Conservation (phyloP, 2,113 vertebrate species). For the Petaurus breviceps region DNA sequence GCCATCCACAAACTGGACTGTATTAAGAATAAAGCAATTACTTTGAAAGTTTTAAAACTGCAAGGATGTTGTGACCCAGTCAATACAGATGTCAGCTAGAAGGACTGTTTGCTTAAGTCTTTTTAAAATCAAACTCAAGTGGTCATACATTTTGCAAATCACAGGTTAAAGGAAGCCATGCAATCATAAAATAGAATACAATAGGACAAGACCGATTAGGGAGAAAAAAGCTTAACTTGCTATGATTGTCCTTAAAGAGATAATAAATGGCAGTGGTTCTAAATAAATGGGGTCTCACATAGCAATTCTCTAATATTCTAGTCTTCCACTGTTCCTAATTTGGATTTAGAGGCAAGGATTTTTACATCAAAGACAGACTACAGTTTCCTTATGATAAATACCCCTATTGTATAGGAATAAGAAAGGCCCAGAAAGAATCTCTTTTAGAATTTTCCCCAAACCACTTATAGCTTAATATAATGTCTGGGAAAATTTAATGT, state of each 20-base stretch:
- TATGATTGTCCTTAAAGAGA: not conserved
- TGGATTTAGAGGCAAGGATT: not conserved
- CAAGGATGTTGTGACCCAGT: not conserved
- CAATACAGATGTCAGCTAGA: not conserved
- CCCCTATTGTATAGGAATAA: not conserved
- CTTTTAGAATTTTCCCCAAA: not conserved
- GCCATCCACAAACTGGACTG: not conserved
- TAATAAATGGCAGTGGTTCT: not conserved
- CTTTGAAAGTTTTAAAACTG: not conserved
- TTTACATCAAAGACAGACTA: not conserved
- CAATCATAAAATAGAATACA: not conserved
- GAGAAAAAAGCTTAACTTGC: not conserved
- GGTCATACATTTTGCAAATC: not conserved
- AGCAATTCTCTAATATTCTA: not conserved
- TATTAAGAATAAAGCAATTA: not conserved
- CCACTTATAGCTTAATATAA: not conserved
- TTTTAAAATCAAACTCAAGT: not conserved
- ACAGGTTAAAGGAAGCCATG: accelerated
- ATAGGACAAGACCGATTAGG: not conserved
- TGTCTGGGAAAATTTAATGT: not conserved
- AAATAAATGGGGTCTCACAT: not conserved
- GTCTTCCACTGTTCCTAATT: not conserved
- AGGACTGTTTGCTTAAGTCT: not conserved
- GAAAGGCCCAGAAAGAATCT: not conserved
- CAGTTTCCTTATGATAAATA: not conserved